Evolutionary conservation across 2,888 invertebrate species (phyloP).

Genomic region (Pristionchus japonicus): DNA sequence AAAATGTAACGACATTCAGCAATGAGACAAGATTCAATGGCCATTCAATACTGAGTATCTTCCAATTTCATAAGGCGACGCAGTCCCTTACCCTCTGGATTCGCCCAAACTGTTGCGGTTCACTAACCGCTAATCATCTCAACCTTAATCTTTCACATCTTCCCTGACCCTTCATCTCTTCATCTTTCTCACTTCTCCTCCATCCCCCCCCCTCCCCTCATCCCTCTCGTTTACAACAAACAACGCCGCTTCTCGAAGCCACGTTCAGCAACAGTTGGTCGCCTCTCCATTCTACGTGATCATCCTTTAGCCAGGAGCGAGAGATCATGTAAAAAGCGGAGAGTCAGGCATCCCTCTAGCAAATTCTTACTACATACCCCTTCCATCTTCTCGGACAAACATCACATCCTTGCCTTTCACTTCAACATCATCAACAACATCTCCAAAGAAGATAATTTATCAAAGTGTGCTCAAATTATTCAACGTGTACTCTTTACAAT

Average conservation of each 20-base stretch:
- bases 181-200: background rate
- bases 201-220: no score
- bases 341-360: background rate
- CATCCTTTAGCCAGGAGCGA: background rate
- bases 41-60: no score
- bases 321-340: background rate
- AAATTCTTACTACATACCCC: background rate
- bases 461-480: background rate
- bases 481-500: conserved; percentile 38
- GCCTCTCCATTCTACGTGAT: background rate
- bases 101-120: no score
- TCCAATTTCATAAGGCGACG: no score
- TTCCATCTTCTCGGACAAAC: background rate
- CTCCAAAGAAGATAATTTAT: conserved; percentile 38
- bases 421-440: background rate
- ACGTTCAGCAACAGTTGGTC: conserved; percentile 15
- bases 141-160: no score
- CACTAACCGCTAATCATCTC: no score
- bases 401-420: background rate
- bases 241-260: background rate
- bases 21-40: no score
- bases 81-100: no score
- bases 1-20: no score
- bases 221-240: conserved; percentile 34
- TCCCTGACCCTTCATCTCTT: background rate